A percentile compares a stretch with the other conserved stretches of the same genome.
Conservation (phyloP, 2,797 vertebrate species). For the Catamblyrhynchus diadema region DNA sequence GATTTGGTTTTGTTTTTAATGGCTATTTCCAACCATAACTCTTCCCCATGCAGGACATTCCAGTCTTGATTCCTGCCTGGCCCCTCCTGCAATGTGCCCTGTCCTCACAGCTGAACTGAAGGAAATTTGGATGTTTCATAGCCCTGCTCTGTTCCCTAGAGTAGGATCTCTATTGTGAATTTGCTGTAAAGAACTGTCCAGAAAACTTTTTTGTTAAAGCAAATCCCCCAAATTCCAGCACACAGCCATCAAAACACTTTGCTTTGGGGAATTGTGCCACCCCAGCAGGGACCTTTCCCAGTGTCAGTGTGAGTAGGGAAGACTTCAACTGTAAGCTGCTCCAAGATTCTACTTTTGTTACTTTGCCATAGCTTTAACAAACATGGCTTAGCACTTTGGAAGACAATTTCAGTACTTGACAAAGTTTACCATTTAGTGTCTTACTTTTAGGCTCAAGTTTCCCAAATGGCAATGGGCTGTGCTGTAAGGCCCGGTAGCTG, state of each 20-base stretch:
- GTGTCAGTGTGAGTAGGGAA: background rate
- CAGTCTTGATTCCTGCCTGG: background rate
- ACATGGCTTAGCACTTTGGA: conserved; percentile 57
- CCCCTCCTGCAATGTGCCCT: background rate
- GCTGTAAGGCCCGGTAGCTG: background rate
- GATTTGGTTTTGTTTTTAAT: background rate
- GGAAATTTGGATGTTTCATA: background rate
- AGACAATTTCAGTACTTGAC: conserved; percentile 55
- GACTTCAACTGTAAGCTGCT: background rate
- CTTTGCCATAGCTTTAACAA: conserved; percentile 47
- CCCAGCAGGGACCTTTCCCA: background rate
- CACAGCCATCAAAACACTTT: background rate
- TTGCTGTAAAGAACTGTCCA: background rate
- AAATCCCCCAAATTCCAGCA: background rate
- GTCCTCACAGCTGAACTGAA: background rate
- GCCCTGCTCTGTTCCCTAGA: background rate
- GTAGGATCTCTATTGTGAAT: background rate
- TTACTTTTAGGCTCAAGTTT: conserved; percentile 11
- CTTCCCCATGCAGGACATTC: background rate
- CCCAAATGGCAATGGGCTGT: background rate
- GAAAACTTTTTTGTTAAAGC: background rate
- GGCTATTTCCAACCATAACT: background rate
- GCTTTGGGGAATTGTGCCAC: background rate
- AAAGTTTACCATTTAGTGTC: conserved; percentile 53
- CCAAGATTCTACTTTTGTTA: background rate